phyloP scores from a whole-genome alignment of 2,888 invertebrate genomes.

The Drosophila mercatorum region DNA sequence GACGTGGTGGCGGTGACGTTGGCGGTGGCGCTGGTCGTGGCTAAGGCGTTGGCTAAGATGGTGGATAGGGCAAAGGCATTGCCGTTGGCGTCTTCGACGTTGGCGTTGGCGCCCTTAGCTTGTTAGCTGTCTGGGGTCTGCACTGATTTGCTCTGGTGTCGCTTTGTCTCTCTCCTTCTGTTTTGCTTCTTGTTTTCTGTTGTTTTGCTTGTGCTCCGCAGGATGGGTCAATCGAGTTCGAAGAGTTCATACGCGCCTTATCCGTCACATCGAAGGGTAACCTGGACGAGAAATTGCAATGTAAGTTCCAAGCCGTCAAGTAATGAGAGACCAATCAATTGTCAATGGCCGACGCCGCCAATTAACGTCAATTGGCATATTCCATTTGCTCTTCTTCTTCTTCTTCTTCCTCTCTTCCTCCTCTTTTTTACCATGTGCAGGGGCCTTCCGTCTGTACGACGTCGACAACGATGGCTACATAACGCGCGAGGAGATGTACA shows the following conservation, averaged over 20 bases:
- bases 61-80: constrained; percentile 14
- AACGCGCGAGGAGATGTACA: constrained; percentile 97
- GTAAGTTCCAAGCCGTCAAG: constrained; percentile 87
- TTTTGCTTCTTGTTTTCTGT: constrained; percentile 19
- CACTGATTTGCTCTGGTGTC: constrained; percentile 77
- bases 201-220: constrained; percentile 81
- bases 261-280: constrained; percentile 99
- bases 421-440: constrained; percentile 85
- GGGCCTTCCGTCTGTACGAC: constrained; percentile 98
- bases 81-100: background rate
- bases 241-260: constrained; percentile 98
- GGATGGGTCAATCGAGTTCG: constrained; percentile 99
- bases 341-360: constrained; percentile 15
- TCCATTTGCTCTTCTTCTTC: constrained; percentile 5
- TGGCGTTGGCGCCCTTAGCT: constrained; percentile 35
- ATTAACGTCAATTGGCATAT: constrained; percentile 49
- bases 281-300: constrained; percentile 98
- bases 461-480: constrained; percentile 98
- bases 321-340: constrained; percentile 36
- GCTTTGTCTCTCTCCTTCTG: constrained; percentile 20
- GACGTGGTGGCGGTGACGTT: constrained; percentile 1
- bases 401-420: no score
- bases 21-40: background rate
- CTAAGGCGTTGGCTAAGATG: constrained; percentile 5
- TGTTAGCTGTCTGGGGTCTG: constrained; percentile 72